phyloP scores from a whole-genome alignment of 2,888 invertebrate genomes.

The Nomada flava region DNA sequence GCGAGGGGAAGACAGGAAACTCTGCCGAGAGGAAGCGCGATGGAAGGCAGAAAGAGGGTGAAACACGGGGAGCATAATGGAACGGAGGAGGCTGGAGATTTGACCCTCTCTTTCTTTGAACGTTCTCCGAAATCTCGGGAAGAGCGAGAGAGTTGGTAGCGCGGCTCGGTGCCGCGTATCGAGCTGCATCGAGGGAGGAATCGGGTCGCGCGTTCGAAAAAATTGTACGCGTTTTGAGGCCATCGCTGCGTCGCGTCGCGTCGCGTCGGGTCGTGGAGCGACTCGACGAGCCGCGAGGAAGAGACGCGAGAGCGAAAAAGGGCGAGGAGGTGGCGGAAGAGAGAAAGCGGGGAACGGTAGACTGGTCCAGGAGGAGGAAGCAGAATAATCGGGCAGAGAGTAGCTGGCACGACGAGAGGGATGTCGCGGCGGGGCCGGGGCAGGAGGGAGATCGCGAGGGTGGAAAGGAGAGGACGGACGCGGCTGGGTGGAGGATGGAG shows the following conservation, averaged over 20 bases:
- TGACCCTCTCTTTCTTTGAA: no score
- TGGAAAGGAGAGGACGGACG: conserved; percentile 40
- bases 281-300: conserved; percentile 14
- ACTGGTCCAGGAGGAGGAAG: conserved; percentile 44
- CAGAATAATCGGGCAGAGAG: conserved; percentile 54
- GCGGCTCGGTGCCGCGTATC: no score
- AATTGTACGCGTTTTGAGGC: conserved; percentile 29
- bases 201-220: background rate
- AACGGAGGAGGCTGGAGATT: conserved; percentile 6
- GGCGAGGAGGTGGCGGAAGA: conserved; percentile 2
- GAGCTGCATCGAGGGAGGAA: background rate
- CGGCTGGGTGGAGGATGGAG: conserved; percentile 22
- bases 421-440: conserved; percentile 12
- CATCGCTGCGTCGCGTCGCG: conserved; percentile 34
- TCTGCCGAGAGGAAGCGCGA: no score
- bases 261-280: conserved; percentile 9
- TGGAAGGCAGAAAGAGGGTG: conserved; percentile 38
- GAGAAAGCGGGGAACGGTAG: conserved; percentile 5
- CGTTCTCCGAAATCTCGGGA: no score
- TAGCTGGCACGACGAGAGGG: conserved; percentile 30
- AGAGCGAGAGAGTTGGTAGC: no score
- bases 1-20: background rate
- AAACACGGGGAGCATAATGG: conserved; percentile 34
- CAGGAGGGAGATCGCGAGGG: conserved; percentile 34
- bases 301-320: background rate